Conservation (phyloP, 2,113 vertebrate genomes). For the Zosterops hypoxanthus region DNA sequence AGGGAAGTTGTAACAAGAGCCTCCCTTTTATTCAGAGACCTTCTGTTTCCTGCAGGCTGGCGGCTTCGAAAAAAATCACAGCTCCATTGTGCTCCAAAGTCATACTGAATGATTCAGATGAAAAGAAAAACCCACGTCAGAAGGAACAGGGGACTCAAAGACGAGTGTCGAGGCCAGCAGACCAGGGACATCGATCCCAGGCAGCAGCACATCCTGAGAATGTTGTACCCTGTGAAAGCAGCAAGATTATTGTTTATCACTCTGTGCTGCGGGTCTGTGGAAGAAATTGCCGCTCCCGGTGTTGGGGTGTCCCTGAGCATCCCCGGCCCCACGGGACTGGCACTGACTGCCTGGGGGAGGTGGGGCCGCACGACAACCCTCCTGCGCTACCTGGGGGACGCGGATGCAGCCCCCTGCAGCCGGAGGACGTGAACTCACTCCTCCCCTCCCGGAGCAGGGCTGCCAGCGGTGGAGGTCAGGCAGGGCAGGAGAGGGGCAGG, state of each 20-base stretch:
- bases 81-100: constrained; percentile 21
- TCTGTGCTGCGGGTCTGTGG: not conserved
- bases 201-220: not conserved
- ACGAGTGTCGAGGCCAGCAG: accelerated
- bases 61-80: constrained; percentile 20
- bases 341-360: not conserved
- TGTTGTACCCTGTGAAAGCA: not conserved
- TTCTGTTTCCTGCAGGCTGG: constrained; percentile 65
- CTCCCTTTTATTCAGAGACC: constrained; percentile 58
- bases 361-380: not conserved
- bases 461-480: not conserved
- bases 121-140: constrained; percentile 17
- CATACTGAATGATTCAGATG: not conserved
- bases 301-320: not conserved
- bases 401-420: not conserved
- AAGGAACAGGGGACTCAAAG: not conserved
- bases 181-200: not conserved
- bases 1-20: constrained; percentile 63
- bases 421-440: not conserved
- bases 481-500: not conserved
- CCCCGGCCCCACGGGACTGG: not conserved
- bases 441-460: not conserved
- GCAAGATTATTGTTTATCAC: accelerated
- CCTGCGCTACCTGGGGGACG: not conserved
- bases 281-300: not conserved